Percentiles rank a stretch among this genome's conserved stretches.
These are phyloP conservation scores for Phenganax stokvisi DNA, from an alignment of 92 coral and sea anemone genomes.

Conservation along the genomic window DNA sequence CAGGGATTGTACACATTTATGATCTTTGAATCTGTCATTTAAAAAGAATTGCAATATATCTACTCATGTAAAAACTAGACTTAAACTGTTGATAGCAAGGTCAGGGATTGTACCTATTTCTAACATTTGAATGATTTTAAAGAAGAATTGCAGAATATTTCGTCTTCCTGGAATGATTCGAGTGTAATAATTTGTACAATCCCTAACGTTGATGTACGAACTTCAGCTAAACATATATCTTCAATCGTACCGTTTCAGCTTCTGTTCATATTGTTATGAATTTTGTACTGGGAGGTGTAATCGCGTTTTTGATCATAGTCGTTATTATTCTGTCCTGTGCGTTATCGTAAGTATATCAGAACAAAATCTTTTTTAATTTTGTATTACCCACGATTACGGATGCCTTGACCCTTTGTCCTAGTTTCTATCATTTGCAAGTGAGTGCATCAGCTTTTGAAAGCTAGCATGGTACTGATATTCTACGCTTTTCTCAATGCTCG, in stretches of 20 bases:
- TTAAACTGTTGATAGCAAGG: too few relatives aligned
- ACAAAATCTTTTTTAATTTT: neutral
- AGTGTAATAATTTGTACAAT: neutral
- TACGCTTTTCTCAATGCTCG: too few relatives aligned
- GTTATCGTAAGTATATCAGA: slow-evolving; percentile 27
- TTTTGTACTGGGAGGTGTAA: slow-evolving; percentile 39
- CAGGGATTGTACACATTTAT: too few relatives aligned
- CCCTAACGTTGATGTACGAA: neutral
- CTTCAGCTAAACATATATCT: neutral
- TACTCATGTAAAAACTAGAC: too few relatives aligned
- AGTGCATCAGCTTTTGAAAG: too few relatives aligned
- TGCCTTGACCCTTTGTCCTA: neutral
- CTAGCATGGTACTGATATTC: too few relatives aligned
- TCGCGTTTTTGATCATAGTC: slow-evolving; percentile 19
- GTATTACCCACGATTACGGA: neutral
- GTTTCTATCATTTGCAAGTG: neutral
- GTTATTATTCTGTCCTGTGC: slow-evolving; percentile 34
- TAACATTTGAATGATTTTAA: too few relatives aligned
- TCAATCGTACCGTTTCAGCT: slow-evolving; percentile 3
- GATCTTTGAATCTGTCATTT: too few relatives aligned
- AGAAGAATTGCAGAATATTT: too few relatives aligned
- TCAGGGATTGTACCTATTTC: too few relatives aligned
- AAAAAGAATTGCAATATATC: too few relatives aligned
- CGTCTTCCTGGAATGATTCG: neutral
- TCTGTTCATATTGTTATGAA: slow-evolving; percentile 28